Conservation (phyloP, 2,113 vertebrate species). For the Orthonyx spaldingii region DNA sequence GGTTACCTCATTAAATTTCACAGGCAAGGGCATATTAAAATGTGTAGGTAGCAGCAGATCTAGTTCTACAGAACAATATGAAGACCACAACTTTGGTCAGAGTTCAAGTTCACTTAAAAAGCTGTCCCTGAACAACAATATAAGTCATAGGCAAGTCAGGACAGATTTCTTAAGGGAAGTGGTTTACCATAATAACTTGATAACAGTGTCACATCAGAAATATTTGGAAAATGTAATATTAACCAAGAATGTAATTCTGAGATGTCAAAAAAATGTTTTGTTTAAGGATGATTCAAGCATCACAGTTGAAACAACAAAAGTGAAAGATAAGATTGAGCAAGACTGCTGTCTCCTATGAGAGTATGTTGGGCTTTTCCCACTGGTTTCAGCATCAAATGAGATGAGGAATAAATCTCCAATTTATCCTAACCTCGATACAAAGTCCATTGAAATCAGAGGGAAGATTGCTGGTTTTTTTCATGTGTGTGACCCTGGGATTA, state of each 20-base stretch:
- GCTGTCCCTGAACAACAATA: neutral
- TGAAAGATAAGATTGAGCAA: neutral
- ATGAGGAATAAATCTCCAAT: neutral
- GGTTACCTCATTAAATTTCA: neutral
- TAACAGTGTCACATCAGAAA: neutral
- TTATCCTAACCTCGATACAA: neutral
- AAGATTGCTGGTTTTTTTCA: neutral
- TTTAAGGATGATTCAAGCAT: neutral
- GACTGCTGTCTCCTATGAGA: neutral
- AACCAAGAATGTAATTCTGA: neutral
- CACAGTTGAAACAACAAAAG: neutral
- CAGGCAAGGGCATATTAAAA: neutral
- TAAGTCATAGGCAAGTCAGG: neutral
- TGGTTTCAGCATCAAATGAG: neutral
- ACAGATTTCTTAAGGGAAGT: slow-evolving; percentile 4
- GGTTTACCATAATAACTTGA: neutral
- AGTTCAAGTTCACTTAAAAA: neutral
- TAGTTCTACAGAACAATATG: neutral
- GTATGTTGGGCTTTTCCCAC: neutral
- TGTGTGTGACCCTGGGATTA: neutral
- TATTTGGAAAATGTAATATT: neutral
- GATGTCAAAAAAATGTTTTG: neutral
- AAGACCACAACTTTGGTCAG: neutral
- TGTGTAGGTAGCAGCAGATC: neutral
- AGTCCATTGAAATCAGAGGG: neutral